Base-by-base conservation (phyloP, 2,888 invertebrate species). In the Toxonevra muliebris region DNA sequence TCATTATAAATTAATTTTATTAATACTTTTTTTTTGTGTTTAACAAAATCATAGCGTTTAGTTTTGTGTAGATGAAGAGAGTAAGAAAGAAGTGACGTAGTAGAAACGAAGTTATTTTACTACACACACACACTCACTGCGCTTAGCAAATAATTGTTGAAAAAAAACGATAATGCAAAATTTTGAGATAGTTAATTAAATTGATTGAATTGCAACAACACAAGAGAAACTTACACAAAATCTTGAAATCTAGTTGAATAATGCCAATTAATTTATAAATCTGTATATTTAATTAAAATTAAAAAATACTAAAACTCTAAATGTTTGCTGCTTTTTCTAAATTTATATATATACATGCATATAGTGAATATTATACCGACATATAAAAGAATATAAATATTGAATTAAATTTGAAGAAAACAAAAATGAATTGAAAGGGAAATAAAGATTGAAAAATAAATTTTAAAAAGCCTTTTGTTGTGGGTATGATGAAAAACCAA, bases 261-360 rank as follows among this genome's bases (percentile, higher is more conserved):
- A 45, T 40, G 62, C 53, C 58, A 61, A 68, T 66, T 64, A 69
- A 69, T 71, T 63, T 61, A 60, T 19, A 61, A 61, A 61, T 61
- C 19, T 45, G 30, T 68, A 69, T 20, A 57, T 30, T 66, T 63
- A 61, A 59, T 65, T 58, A 61, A 60, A 65, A 62, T 45, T 65
- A 65, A 61, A 60, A 65, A 62, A 43, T 65, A 65, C 66, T 55
- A 66, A 69, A 67, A 69, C 52, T 65, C 57, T 65, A 69, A 68
- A 64, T 69, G 69, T 68, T 71, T 66, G 69, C 69, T 30, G 30
- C 30, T 15, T 48, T 48, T 13, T 48, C 17, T 52, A 66, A 54
- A 61, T 52, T 53, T 45, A 30, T 17, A 15, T 45, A 30, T 17
- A 15, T 7, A n/a, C 50, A 13, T 4, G 15, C 2, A 48, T 48